Evolutionary conservation across 2,797 vertebrate species (phyloP).

Genomic region (Novumbra hubbsi): DNA sequence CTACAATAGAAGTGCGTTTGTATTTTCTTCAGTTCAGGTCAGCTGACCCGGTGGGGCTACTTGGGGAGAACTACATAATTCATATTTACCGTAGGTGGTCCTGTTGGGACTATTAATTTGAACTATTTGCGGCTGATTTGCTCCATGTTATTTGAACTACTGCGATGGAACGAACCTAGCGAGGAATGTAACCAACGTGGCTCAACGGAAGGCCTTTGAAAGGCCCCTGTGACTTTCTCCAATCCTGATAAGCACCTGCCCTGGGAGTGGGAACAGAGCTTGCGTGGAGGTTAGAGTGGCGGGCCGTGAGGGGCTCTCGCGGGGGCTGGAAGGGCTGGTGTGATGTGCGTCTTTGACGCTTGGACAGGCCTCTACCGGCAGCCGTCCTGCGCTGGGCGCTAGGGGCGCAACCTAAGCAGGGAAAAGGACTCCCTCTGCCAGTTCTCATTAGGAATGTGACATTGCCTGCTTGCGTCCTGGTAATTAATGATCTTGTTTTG

Average conservation of each 20-base stretch:
- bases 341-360: not conserved
- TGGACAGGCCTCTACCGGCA: slow-evolving; percentile 2
- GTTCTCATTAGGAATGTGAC: slow-evolving; percentile 47
- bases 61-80: not conserved
- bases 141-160: slow-evolving; percentile 40
- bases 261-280: slow-evolving; percentile 29
- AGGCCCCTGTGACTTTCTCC: slow-evolving; percentile 46
- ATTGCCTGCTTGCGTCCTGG: slow-evolving; percentile 28
- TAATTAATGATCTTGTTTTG: slow-evolving; percentile 58
- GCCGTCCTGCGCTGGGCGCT: not conserved
- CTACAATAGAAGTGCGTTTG: too few species aligned
- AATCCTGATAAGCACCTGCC: slow-evolving; percentile 64
- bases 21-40: too few species aligned
- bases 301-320: not conserved
- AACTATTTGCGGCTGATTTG: not conserved
- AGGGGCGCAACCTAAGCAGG: slow-evolving; percentile 16
- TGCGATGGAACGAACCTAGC: slow-evolving; percentile 49
- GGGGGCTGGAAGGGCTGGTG: not conserved
- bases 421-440: slow-evolving; percentile 17
- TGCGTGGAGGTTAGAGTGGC: not conserved
- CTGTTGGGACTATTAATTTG: slow-evolving; percentile 7
- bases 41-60: too few species aligned
- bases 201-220: slow-evolving; percentile 57
- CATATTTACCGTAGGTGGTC: not conserved
- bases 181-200: slow-evolving; percentile 53